Percentiles rank a stretch among this genome's conserved stretches.
These are phyloP conservation scores for Cydia amplana DNA, from an alignment of 1,140 invertebrate species.

Conservation along the genomic window DNA sequence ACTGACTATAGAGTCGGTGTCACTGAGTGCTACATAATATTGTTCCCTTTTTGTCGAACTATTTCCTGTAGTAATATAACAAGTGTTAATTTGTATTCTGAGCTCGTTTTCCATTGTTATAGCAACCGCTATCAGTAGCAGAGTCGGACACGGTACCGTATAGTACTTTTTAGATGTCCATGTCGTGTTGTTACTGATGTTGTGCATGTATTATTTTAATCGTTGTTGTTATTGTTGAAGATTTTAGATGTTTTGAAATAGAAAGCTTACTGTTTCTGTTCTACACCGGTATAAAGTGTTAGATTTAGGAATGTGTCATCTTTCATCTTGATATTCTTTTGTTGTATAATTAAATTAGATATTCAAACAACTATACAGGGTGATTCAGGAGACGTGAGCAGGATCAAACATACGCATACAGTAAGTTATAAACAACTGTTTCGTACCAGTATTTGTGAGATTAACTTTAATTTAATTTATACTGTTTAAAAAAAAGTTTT, in stretches of 20 bases:
- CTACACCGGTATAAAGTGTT: too few relatives aligned
- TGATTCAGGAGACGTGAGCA: too few relatives aligned
- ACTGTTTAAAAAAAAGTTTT: too few relatives aligned
- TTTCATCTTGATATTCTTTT: too few relatives aligned
- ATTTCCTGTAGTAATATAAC: neutral
- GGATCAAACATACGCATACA: too few relatives aligned
- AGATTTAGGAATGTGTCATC: too few relatives aligned
- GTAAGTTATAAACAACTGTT: too few relatives aligned
- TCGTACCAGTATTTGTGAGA: too few relatives aligned
- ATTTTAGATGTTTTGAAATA: neutral
- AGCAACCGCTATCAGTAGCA: slow-evolving; percentile 53
- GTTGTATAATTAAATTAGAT: neutral
- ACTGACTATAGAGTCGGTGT: neutral
- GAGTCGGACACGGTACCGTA: slow-evolving; percentile 64
- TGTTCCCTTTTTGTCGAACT: neutral
- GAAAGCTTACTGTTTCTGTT: neutral
- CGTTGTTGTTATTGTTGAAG: slow-evolving; percentile 24
- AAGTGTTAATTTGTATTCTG: slow-evolving; percentile 16
- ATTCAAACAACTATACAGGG: neutral
- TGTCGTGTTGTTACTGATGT: slow-evolving; percentile 32
- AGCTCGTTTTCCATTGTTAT: slow-evolving; percentile 28
- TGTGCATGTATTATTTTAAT: slow-evolving; percentile 33
- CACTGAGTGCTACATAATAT: neutral
- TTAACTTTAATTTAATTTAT: too few relatives aligned
- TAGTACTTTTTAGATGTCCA: slow-evolving; percentile 39